Evolutionary conservation across 1,140 invertebrate species (phyloP).

Genomic region (Caenorhabditis brenneri): DNA sequence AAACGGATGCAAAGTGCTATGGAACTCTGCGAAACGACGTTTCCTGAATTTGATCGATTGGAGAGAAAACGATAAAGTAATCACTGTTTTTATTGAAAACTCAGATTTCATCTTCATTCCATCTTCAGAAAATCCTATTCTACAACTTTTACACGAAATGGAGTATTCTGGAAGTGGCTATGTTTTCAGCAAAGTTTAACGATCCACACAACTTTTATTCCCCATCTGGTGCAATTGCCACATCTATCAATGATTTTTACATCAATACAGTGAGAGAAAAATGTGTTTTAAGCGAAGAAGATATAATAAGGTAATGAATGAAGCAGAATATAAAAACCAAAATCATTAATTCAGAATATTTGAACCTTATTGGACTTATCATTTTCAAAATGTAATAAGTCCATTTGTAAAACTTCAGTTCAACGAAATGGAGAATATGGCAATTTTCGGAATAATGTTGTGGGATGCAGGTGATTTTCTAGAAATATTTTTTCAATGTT

Average conservation of each 20-base stretch:
- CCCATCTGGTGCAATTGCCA: background rate
- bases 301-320: background rate
- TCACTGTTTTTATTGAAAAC: background rate
- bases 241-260: constrained; percentile 12
- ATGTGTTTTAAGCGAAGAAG: background rate
- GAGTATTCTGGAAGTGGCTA: constrained; percentile 9
- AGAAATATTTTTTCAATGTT: too few relatives aligned
- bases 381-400: constrained; percentile 2
- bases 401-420: background rate
- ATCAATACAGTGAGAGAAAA: background rate
- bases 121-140: background rate
- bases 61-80: background rate
- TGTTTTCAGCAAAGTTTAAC: background rate
- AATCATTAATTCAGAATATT: background rate
- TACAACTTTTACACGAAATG: constrained; percentile 29
- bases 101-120: background rate
- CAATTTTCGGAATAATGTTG: background rate
- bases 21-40: constrained; percentile 7
- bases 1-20: constrained; percentile 21
- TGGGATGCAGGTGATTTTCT: constrained; percentile 25
- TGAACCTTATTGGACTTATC: constrained; percentile 8
- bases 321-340: too few relatives aligned
- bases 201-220: constrained; percentile 26
- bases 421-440: constrained; percentile 10
- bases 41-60: background rate